Evolutionary conservation across 2,113 vertebrate species (phyloP), one percentile per base, ranked within the genome.

Genomic region (Apteryx owenii): DNA sequence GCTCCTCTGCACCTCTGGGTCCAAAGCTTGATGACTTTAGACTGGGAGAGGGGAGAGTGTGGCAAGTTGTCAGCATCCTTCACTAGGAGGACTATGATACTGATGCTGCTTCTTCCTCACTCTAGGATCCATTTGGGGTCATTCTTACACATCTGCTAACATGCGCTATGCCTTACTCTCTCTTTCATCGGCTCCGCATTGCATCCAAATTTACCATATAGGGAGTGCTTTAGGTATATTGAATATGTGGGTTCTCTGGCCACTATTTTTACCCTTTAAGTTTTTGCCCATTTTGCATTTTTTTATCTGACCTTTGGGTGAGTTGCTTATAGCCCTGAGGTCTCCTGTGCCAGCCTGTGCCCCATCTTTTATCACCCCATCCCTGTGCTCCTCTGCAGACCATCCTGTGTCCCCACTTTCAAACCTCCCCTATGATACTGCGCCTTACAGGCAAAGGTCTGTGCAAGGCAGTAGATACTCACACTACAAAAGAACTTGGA

Each of bases 1-100:
- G 20, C 50, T 20, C 7, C 69, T 28, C 40, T 51, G 69, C 46
- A 8, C 10, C 51, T 58, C 28, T 85, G 64, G 17, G 17, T 73
- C n/a, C 60, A 65, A 21, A 14, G 16, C 16, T 10, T 80, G 29
- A 38, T 33, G 28, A 44, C 46, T 33, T 33, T 48, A 17, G 46
- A 31, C 8, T 3, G 4, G 60, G 23, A 89, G 12, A 51, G 10
- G 33, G 44, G 50, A 9, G 46, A 22, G 13, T 12, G 12, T 1
- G 79, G 29, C 25, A 42, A 28, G 7, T 3, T n/a, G 15, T 16
- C 31, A 54, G 25, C 66, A 69, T 7, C n/a, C 58, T 72, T 72
- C 40, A 12, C 0, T 0, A 16, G 31, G 20, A 71, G 26, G 5
- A 53, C 6, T 10, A 4, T 11, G 36, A n/a, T 42, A 48, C 17